A percentile compares a stretch with the other conserved stretches of the same genome.
These are phyloP conservation scores for Oasisia sp. DNA, from an alignment of 2,888 invertebrate genomes.

Conservation along the genomic window DNA sequence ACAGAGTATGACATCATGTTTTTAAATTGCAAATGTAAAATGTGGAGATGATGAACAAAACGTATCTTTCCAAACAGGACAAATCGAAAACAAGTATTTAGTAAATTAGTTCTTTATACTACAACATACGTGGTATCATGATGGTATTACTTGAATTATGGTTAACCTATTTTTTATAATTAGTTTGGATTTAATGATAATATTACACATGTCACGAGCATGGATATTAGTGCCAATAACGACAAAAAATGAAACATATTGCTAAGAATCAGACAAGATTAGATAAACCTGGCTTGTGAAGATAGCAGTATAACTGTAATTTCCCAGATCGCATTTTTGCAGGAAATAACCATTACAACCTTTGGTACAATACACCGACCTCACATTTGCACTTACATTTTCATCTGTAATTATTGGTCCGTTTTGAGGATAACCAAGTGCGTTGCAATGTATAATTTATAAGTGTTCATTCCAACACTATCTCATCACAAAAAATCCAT, in stretches of 20 bases:
- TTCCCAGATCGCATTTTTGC: neutral
- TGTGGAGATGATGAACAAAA: neutral
- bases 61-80: neutral
- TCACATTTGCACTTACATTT: neutral
- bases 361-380: neutral
- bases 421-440: neutral
- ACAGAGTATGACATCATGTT: neutral
- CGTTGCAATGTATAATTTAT: neutral
- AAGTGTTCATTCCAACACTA: neutral
- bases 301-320: neutral
- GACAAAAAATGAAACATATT: neutral
- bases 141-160: neutral
- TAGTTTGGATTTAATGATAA: neutral
- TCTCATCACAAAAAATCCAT: slow-evolving; percentile 5
- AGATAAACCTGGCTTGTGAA: neutral
- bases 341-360: neutral
- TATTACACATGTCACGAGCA: neutral
- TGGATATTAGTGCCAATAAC: neutral
- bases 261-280: neutral
- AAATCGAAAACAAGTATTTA: neutral
- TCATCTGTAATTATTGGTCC: neutral
- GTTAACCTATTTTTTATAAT: neutral
- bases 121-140: neutral
- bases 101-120: neutral
- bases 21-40: neutral